phyloP scores from a whole-genome alignment of 2,888 invertebrate species.

The Meandrusa payeni region DNA sequence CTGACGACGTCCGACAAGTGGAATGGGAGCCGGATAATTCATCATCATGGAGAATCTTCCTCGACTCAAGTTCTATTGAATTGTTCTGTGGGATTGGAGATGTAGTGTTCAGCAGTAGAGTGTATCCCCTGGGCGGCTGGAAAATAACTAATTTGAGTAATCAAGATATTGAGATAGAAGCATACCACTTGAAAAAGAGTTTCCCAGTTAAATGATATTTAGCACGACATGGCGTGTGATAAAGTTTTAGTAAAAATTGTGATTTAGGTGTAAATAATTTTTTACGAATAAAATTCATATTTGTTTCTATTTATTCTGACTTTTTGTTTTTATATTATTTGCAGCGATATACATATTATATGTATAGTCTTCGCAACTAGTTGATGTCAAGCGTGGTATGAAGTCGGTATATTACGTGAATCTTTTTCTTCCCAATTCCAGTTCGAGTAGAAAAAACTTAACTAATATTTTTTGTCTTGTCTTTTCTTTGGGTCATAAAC shows the following conservation, averaged over 20 bases:
- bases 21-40: slow-evolving; percentile 52
- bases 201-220: no score
- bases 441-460: no score
- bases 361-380: no score
- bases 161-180: slow-evolving; percentile 47
- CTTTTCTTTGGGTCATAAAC: no score
- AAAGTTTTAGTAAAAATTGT: background rate
- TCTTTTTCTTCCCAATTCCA: no score
- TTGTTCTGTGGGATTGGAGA: slow-evolving; percentile 72
- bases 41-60: slow-evolving; percentile 54
- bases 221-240: background rate
- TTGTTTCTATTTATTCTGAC: background rate
- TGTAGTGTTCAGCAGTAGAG: slow-evolving; percentile 66
- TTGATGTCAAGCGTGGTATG: no score
- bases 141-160: slow-evolving; percentile 51
- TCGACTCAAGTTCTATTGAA: slow-evolving; percentile 68
- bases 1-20: slow-evolving; percentile 58
- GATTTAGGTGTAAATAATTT: slow-evolving; percentile 1
- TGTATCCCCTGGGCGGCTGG: slow-evolving; percentile 62
- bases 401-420: no score
- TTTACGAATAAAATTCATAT: slow-evolving; percentile 10
- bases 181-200: slow-evolving; percentile 52
- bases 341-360: no score
- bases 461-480: no score
- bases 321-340: background rate